Base-by-base conservation (phyloP, 92 coral and sea anemone genomes). In the Paragorgia papillata region DNA sequence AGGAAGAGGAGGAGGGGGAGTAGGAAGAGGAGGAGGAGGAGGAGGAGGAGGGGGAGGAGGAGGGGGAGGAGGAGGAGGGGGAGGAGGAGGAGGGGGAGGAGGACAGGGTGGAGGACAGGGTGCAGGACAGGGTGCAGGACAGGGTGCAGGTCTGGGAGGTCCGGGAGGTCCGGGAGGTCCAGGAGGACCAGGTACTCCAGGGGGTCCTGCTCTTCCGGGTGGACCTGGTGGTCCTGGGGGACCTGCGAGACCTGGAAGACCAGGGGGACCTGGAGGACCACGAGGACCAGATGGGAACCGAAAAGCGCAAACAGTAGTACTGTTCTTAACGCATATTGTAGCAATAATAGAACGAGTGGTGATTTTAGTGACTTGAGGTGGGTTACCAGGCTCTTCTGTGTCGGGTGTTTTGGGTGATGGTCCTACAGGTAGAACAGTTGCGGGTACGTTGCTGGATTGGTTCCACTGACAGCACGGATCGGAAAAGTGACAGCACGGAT, bases 211-310 rank as follows among this genome's bases (percentile, higher is more conserved):
- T 14, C 2, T 31, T 9, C 58, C 74, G 18, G 65, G 75, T 9
- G 75, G 18, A 8, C 53, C 65, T 3, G 64, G 33, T 12, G 76
- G 54, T 1, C 66, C 66, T 0, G 83, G 83, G 6, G 39, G 77
- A 2, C 15, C 22, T 15, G 69, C 35, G 25, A 33, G 29, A 9
- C 71, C 73, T 0, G 75, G 63, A 3, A 37, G 75, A 0, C 61
- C 57, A 0, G 74, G 50, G 9, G 62, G 63, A 2, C 37, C 51
- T 20, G 62, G 62, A 13, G 62, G 58, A 22, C 58, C 58, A 5
- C 8, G 8, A 5, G 58, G 58, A 17, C 58, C 58, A 5, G 58
- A n/a, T 17, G 21, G 28, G 62, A 22, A 56, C 33, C 62, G 29
- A 22, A 56, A 56, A 8, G 3, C 1, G 62, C 62, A 56, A 4